A percentile compares a stretch with the other conserved stretches of the same genome.
Conservation (phyloP, 1,140 invertebrate species). For the Drosophila arawakana region DNA sequence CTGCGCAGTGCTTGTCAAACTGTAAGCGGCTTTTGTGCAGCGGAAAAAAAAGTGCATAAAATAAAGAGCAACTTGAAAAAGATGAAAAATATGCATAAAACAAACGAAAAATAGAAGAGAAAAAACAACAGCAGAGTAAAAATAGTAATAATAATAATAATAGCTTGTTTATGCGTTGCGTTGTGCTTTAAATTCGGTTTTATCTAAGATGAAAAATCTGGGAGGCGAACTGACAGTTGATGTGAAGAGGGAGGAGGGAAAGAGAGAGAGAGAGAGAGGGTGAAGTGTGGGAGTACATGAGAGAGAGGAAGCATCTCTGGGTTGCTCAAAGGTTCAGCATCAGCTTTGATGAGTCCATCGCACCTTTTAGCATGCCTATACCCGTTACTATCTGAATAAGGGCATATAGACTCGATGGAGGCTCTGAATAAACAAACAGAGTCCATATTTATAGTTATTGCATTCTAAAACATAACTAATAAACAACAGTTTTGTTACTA, state of each 20-base stretch:
- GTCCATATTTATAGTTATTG: too few relatives aligned
- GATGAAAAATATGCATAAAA: background rate
- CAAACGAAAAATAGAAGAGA: background rate
- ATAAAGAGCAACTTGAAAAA: background rate
- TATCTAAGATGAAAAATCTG: slow-evolving; percentile 78
- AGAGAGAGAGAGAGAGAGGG: too few relatives aligned
- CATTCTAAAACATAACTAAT: too few relatives aligned
- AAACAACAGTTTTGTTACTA: too few relatives aligned
- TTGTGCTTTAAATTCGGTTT: slow-evolving; percentile 52
- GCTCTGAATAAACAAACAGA: too few relatives aligned
- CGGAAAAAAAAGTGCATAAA: slow-evolving; percentile 7
- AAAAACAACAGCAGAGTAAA: background rate
- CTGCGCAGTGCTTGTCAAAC: slow-evolving; percentile 58
- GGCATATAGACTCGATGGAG: too few relatives aligned
- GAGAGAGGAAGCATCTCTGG: background rate
- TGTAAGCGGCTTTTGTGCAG: slow-evolving; percentile 72
- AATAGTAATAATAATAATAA: slow-evolving; percentile 13
- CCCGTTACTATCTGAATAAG: too few relatives aligned
- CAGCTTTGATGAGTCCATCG: slow-evolving; percentile 47
- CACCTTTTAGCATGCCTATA: slow-evolving; percentile 60
- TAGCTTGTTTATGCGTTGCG: slow-evolving; percentile 55
- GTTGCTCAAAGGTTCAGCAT: slow-evolving; percentile 7
- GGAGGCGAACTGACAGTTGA: slow-evolving; percentile 7
- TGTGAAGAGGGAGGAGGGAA: background rate
- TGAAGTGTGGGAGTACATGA: background rate